These are phyloP conservation scores for Drosophila nasuta DNA, from an alignment of 1,140 invertebrate genomes.

Conservation along the genomic window DNA sequence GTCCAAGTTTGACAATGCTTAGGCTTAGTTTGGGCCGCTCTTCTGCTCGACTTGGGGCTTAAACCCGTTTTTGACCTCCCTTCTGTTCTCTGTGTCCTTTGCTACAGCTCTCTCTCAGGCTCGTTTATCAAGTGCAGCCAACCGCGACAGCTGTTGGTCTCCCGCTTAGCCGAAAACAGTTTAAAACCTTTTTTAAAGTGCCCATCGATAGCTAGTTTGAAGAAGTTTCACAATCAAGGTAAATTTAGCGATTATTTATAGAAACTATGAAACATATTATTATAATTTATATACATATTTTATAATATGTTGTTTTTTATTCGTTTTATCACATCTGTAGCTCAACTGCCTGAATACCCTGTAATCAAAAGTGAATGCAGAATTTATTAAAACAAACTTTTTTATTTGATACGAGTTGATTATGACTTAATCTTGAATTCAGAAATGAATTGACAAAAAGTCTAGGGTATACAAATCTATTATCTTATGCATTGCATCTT, in stretches of 20 bases:
- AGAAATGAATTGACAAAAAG: no score
- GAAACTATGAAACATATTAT: no score
- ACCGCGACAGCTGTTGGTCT: conserved; percentile 46
- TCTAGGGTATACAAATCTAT: no score
- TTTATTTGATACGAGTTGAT: no score
- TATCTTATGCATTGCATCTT: no score
- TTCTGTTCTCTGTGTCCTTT: neutral
- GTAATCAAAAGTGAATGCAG: no score
- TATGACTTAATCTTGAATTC: no score
- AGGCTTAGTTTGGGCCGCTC: conserved; percentile 52
- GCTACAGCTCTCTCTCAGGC: neutral
- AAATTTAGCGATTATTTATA: neutral
- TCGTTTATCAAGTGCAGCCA: conserved; percentile 56
- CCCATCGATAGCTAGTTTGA: neutral
- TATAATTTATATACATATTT: no score
- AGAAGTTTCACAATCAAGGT: neutral
- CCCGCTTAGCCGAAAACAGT: neutral
- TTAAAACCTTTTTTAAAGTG: conserved; percentile 40
- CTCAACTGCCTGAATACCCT: no score
- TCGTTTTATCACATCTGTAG: no score
- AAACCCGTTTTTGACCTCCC: conserved; percentile 17
- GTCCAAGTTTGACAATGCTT: conserved; percentile 63
- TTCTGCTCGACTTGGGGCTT: conserved; percentile 12
- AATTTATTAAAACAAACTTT: no score
- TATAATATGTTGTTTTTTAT: no score